phyloP scores from a whole-genome alignment of 2,113 vertebrate genomes.

The Polypterus bichir region DNA sequence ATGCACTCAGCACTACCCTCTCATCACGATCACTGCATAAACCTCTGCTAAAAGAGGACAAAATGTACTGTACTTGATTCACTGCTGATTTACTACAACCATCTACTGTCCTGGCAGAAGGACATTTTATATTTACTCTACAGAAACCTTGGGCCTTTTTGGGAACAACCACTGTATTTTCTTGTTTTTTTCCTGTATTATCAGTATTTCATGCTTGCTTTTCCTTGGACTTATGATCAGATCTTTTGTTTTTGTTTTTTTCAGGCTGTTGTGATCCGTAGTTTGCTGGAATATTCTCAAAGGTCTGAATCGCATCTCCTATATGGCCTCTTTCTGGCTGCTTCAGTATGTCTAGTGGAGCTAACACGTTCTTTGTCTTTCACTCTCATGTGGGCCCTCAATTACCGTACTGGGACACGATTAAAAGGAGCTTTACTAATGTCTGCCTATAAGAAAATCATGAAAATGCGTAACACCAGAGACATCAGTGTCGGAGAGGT shows the following conservation, averaged over 20 bases:
- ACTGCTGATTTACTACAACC: too few relatives aligned
- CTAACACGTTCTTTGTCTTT: constrained; percentile 57
- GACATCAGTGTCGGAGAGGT: constrained; percentile 58
- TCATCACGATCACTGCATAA: too few relatives aligned
- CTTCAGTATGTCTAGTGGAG: constrained; percentile 51
- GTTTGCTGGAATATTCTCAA: constrained; percentile 57
- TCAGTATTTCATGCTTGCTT: background rate
- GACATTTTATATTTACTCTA: too few relatives aligned
- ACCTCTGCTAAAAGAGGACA: too few relatives aligned
- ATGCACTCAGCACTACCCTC: too few relatives aligned
- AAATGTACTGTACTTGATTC: too few relatives aligned
- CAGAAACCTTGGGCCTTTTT: too few relatives aligned
- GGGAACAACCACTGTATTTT: too few relatives aligned
- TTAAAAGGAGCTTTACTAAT: constrained; percentile 55
- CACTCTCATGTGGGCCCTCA: constrained; percentile 58
- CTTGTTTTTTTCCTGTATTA: too few relatives aligned
- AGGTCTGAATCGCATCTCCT: constrained; percentile 27
- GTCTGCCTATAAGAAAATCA: constrained; percentile 57
- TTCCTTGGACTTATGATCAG: background rate
- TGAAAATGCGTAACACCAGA: constrained; percentile 53
- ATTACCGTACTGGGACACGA: constrained; percentile 60
- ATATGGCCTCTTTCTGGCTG: constrained; percentile 50
- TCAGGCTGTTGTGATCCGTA: constrained; percentile 53
- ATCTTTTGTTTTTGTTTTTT: background rate
- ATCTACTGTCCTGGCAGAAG: too few relatives aligned